phyloP scores from a whole-genome alignment of 2,888 invertebrate genomes.

The Mechanitis mazaeus region DNA sequence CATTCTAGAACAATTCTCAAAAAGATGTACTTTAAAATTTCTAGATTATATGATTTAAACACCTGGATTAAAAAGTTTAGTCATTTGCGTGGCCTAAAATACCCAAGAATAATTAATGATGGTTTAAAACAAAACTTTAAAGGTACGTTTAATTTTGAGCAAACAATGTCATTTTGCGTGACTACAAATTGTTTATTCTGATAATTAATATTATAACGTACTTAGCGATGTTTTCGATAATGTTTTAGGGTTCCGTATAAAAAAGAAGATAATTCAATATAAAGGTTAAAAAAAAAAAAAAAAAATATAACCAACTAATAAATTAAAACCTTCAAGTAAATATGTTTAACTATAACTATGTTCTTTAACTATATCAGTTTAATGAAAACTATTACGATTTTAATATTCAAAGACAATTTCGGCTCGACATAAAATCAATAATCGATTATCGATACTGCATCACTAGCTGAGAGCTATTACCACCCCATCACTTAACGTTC shows the following conservation, averaged over 20 bases:
- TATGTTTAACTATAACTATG: too few relatives aligned
- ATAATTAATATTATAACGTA: background rate
- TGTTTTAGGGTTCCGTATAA: too few relatives aligned
- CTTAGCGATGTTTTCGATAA: too few relatives aligned
- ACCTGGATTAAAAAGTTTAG: slow-evolving; percentile 6
- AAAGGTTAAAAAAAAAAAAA: too few relatives aligned
- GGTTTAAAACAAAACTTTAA: slow-evolving; percentile 5
- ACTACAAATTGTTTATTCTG: slow-evolving; percentile 2
- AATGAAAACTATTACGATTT: background rate
- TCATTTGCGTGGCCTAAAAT: background rate
- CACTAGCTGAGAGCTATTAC: slow-evolving; percentile 44
- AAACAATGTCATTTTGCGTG: background rate
- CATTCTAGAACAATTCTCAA: background rate
- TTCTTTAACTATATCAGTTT: background rate
- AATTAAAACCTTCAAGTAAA: too few relatives aligned
- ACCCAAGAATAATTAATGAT: slow-evolving; percentile 1
- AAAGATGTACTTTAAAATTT: too few relatives aligned
- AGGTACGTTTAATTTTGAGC: background rate
- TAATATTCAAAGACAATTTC: slow-evolving; percentile 13
- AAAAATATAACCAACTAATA: too few relatives aligned
- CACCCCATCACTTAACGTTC: slow-evolving; percentile 40
- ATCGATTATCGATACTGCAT: slow-evolving; percentile 33
- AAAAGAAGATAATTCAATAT: too few relatives aligned
- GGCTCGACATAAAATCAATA: slow-evolving; percentile 33
- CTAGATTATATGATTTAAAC: background rate